Evolutionary conservation across 2,888 invertebrate genomes (phyloP).

Genomic region (Amiota communis): DNA sequence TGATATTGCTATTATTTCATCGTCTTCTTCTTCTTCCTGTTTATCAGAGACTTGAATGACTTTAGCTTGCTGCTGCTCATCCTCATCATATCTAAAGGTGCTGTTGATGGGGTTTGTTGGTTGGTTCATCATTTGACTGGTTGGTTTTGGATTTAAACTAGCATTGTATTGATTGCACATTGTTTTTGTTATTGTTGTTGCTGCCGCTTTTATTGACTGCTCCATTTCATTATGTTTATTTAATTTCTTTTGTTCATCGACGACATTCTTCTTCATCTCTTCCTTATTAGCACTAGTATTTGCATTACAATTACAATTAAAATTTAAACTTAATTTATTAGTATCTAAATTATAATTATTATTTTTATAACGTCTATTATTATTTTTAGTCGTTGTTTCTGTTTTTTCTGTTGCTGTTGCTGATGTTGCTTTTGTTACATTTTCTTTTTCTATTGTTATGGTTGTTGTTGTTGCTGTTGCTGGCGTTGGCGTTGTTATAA

Average conservation of each 20-base stretch:
- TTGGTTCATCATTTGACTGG: slow-evolving; percentile 32
- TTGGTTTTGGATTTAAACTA: slow-evolving; percentile 25
- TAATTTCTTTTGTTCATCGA: not conserved
- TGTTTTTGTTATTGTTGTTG: slow-evolving; percentile 18
- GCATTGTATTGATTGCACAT: slow-evolving; percentile 20
- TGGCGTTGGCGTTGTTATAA: slow-evolving; percentile 45
- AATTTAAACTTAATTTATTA: slow-evolving; percentile 63
- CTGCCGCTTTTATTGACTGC: not conserved
- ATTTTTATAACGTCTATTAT: slow-evolving; percentile 40
- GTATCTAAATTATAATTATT: slow-evolving; percentile 26
- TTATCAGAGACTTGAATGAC: not conserved
- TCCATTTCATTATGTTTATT: not conserved
- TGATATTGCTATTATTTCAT: slow-evolving; percentile 26
- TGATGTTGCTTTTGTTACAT: not conserved
- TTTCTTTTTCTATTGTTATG: slow-evolving; percentile 31
- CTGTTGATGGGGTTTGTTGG: slow-evolving; percentile 32
- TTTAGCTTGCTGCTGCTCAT: slow-evolving; percentile 29
- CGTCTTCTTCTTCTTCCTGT: slow-evolving; percentile 54
- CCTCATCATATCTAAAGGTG: slow-evolving; percentile 27
- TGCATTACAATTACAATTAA: slow-evolving; percentile 64
- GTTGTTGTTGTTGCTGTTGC: slow-evolving; percentile 51
- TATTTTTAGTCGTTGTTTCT: slow-evolving; percentile 54
- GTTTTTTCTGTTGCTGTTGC: slow-evolving; percentile 32
- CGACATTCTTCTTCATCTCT: not conserved
- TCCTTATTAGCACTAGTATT: slow-evolving; percentile 13